Conservation (phyloP, 2,797 vertebrate genomes). For the Pogonophryne albipinna region DNA sequence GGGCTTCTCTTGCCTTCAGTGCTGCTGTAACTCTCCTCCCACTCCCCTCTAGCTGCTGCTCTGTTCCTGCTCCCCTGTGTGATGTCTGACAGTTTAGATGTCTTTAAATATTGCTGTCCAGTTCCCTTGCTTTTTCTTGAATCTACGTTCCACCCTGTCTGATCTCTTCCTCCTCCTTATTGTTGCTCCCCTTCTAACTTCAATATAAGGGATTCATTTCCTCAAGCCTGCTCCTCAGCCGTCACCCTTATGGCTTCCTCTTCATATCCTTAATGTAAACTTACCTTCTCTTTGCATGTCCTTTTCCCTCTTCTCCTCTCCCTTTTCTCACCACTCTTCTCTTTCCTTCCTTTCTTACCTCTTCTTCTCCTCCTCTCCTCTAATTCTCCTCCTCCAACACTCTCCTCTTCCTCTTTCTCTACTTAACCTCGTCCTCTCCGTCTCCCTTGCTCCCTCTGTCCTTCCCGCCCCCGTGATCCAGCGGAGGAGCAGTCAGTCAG, state of each 20-base stretch:
- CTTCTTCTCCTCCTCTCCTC: conserved; percentile 53
- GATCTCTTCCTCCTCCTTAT: conserved; percentile 14
- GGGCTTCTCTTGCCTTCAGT: conserved; percentile 77
- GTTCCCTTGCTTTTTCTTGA: conserved; percentile 16
- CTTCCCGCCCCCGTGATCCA: conserved; percentile 90
- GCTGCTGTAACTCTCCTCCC: conserved; percentile 79
- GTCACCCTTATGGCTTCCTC: background rate
- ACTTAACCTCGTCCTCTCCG: background rate
- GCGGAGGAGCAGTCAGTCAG: conserved; percentile 93
- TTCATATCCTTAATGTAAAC: background rate
- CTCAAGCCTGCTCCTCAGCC: conserved; percentile 6
- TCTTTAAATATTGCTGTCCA: conserved; percentile 51
- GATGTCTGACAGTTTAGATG: conserved; percentile 52
- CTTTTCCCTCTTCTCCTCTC: no score
- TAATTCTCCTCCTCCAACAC: background rate
- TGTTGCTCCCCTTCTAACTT: conserved; percentile 42
- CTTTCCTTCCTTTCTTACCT: background rate
- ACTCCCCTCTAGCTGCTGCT: conserved; percentile 62
- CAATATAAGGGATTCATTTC: conserved; percentile 11
- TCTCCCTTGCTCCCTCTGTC: conserved; percentile 47
- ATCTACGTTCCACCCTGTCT: conserved; percentile 18
- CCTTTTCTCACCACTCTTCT: background rate
- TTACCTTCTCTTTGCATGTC: background rate
- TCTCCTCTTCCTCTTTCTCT: background rate
- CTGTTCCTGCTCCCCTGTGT: conserved; percentile 43